phyloP scores from a whole-genome alignment of 2,113 vertebrate species.

The Pitta sordida region DNA sequence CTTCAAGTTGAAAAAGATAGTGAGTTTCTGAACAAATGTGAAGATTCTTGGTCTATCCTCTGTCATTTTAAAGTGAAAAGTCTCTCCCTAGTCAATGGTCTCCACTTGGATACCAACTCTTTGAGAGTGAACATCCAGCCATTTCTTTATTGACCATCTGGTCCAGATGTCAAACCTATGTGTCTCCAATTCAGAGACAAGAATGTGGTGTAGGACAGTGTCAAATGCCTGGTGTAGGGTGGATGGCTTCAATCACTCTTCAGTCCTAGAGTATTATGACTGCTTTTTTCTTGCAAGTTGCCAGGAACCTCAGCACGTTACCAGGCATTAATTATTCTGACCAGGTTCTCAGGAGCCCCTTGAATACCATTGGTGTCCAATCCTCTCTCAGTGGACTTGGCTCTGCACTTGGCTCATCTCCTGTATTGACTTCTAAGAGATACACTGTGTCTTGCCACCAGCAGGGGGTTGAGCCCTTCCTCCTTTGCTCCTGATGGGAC shows the following conservation, averaged over 20 bases:
- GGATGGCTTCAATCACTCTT: neutral
- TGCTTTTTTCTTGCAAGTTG: neutral
- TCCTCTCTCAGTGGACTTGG: neutral
- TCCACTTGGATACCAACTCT: neutral
- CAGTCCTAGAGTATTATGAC: neutral
- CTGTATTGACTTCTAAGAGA: accelerated
- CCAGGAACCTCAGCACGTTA: neutral
- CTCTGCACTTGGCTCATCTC: neutral
- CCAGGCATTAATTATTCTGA: neutral
- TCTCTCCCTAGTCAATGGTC: neutral
- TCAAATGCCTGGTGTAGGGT: neutral
- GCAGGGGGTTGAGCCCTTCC: neutral
- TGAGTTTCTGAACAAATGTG: neutral
- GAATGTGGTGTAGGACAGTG: neutral
- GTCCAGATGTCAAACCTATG: neutral
- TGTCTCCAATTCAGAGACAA: neutral
- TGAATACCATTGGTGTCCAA: accelerated
- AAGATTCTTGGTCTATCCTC: neutral
- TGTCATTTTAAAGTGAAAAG: neutral
- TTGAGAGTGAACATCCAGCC: neutral
- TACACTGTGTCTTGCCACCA: neutral
- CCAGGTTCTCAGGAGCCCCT: accelerated
- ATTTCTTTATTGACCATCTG: neutral
- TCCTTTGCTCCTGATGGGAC: neutral
- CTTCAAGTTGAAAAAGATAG: neutral